phyloP scores from a whole-genome alignment of 2,113 vertebrate species.

The Cyprinodon brontotheroides region DNA sequence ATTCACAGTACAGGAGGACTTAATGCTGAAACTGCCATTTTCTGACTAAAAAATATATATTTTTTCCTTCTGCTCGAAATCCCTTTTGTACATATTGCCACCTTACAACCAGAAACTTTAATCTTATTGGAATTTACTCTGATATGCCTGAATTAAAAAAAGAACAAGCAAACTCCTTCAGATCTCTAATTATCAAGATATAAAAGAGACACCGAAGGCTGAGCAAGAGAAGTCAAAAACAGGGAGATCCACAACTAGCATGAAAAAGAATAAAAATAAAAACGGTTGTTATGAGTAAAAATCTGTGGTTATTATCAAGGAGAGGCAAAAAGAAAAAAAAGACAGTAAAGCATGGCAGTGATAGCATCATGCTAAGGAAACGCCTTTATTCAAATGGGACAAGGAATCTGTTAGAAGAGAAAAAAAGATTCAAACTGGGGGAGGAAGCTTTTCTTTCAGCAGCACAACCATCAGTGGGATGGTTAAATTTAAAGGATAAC shows the following conservation, averaged over 20 bases:
- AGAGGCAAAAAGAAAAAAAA: not conserved
- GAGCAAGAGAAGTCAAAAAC: no score
- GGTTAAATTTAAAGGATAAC: not conserved
- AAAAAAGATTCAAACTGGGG: no score
- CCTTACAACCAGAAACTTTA: not conserved
- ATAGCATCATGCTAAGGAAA: not conserved
- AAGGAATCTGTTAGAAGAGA: no score
- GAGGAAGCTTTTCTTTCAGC: not conserved
- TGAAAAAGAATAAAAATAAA: no score
- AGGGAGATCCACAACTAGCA: no score
- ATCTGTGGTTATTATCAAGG: not conserved
- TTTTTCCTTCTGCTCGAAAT: no score
- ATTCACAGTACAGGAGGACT: conserved; percentile 53
- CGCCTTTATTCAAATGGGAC: not conserved
- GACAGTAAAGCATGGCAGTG: not conserved
- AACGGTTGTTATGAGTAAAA: not conserved
- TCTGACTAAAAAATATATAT: not conserved
- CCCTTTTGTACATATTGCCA: not conserved
- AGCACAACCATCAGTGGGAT: not conserved
- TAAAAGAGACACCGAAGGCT: not conserved
- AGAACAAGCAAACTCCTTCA: no score
- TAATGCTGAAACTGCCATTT: not conserved
- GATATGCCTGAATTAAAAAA: no score
- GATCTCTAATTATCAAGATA: no score
- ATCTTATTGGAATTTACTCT: not conserved